phyloP scores from a whole-genome alignment of 2,888 invertebrate species.

The Selenia dentaria region DNA sequence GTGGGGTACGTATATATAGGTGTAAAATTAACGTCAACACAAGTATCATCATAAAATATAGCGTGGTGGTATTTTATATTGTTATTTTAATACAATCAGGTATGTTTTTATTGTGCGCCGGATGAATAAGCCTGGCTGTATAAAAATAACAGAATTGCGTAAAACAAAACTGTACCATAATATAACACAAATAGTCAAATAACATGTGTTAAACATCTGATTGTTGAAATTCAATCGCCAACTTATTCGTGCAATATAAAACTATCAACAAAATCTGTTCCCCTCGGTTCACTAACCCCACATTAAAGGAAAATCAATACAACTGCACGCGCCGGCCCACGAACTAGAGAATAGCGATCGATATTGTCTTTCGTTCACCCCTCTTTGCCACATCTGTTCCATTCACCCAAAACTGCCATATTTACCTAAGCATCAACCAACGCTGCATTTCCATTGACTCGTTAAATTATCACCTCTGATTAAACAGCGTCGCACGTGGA shows the following conservation, averaged over 20 bases:
- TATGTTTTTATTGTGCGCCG: too few species aligned
- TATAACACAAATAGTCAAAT: too few species aligned
- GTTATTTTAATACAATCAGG: too few species aligned
- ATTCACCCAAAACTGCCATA: constrained; percentile 4
- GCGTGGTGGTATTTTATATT: too few species aligned
- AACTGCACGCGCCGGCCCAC: constrained; percentile 56
- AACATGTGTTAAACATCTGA: background rate
- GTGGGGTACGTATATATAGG: too few species aligned
- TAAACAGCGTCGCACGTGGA: constrained; percentile 19
- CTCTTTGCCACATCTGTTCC: constrained; percentile 67
- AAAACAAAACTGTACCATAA: too few species aligned
- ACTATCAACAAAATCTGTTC: constrained; percentile 25
- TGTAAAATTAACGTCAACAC: too few species aligned
- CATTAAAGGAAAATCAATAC: constrained; percentile 59
- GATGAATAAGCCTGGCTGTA: too few species aligned
- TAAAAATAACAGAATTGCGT: too few species aligned
- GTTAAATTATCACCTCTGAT: constrained; percentile 5
- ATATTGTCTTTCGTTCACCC: constrained; percentile 68
- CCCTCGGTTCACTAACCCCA: constrained; percentile 48
- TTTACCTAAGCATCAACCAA: constrained; percentile 12
- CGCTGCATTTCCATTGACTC: constrained; percentile 15
- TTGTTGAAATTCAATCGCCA: constrained; percentile 24
- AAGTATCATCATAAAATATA: too few species aligned
- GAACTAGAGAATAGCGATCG: constrained; percentile 51
- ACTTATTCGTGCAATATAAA: constrained; percentile 24